Evolutionary conservation across 2,888 invertebrate genomes (phyloP), one percentile per base, ranked within the genome.

Genomic region (Pardosa pseudoannulata): DNA sequence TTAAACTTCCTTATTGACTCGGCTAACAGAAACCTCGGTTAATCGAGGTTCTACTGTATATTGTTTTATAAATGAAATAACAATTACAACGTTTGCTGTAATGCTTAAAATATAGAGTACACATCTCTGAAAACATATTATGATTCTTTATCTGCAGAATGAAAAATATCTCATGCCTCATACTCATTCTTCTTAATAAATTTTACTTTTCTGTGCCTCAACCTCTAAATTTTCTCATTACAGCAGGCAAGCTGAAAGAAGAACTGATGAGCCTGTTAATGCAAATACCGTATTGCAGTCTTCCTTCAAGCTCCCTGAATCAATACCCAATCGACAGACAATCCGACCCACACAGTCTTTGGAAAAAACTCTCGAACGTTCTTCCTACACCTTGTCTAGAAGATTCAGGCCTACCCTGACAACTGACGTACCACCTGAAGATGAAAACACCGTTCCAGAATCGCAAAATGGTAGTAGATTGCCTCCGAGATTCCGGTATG

Each of bases 361-460:
- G 32, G 86, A 88, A 1, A 87, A 87, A 65, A 64, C 83, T 2
- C n/a, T 32, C 13, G 65, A 71, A 23, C 13, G 71, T 3, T 62
- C 68, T 0, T 76, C 75, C 0, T 78, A 81, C 36, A 27, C 50
- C 13, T 27, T 81, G 19, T 73, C 79, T 13, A 46, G 83, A 16
- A 46, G 88, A 29, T 83, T 83, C 65, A 70, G 88, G 5, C 82
- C 88, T 16, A 79, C 88, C 3, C 27, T 79, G 11, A 46, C 82
- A 2, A 74, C 88, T 0, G 82, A 82, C 39, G 65, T 88, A 23
- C 79, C 76, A 0, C 79, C 76, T 0, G 83, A 80, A 41, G 88
- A 88, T 9, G 88, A 86, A 32, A 88, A 88, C 28, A 88, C 88
- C 0, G 83, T 88, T 0, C 76, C 78, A 0, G 82, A 88, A 31